These are phyloP conservation scores for Drosophila rellima DNA, from an alignment of 2,888 invertebrate genomes.

Conservation along the genomic window DNA sequence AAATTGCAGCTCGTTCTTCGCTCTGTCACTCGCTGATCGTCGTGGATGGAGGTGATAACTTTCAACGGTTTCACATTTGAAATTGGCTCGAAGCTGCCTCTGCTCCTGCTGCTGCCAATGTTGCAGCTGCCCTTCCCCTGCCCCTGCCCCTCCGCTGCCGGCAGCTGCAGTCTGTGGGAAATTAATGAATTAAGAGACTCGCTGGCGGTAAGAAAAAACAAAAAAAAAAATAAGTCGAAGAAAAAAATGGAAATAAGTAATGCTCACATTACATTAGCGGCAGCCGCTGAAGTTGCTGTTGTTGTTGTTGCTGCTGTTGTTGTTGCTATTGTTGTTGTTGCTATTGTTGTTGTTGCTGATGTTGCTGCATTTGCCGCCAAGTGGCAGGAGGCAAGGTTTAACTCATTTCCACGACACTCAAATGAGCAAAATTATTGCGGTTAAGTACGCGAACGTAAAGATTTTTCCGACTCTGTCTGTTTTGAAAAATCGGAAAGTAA, in stretches of 20 bases:
- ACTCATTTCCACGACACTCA: constrained; percentile 82
- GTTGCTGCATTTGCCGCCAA: constrained; percentile 53
- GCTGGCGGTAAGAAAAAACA: constrained; percentile 48
- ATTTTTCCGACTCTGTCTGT: constrained; percentile 54
- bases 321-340: constrained; percentile 29
- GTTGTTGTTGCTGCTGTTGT: constrained; percentile 30
- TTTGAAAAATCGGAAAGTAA: constrained; percentile 63
- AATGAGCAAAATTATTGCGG: constrained; percentile 82
- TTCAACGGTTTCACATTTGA: constrained; percentile 79
- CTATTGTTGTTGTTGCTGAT: constrained; percentile 28
- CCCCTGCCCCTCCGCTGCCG: no score
- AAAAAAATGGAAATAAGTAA: constrained; percentile 77
- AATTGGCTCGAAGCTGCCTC: constrained; percentile 65
- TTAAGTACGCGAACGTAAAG: constrained; percentile 78
- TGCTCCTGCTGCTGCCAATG: constrained; percentile 28
- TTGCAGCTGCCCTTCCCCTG: constrained; percentile 30
- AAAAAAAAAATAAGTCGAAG: constrained; percentile 7
- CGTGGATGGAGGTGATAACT: constrained; percentile 73
- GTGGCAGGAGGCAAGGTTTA: constrained; percentile 70
- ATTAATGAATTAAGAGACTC: constrained; percentile 77
- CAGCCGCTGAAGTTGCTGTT: constrained; percentile 37
- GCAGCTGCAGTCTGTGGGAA: constrained; percentile 69
- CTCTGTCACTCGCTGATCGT: constrained; percentile 46
- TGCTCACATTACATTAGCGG: constrained; percentile 78
- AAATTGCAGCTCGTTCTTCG: constrained; percentile 43